A percentile compares a stretch with the other conserved stretches of the same genome.
These are phyloP conservation scores for Mormyrus proboscirostris DNA, from an alignment of 2,797 vertebrate species.

Conservation along the genomic window DNA sequence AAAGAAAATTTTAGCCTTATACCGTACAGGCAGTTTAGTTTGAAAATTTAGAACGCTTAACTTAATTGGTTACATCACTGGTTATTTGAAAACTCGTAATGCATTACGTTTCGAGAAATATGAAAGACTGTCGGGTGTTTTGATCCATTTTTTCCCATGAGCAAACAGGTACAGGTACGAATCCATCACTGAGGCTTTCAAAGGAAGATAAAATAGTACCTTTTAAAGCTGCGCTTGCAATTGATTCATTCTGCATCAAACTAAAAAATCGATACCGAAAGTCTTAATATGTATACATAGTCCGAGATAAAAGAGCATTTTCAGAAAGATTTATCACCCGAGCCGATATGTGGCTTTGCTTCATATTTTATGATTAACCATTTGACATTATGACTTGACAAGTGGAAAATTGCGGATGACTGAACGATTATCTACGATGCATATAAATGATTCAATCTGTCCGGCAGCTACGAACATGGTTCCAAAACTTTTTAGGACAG, in stretches of 20 bases:
- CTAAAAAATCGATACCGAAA: not conserved
- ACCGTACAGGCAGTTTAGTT: not conserved
- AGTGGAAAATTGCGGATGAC: conserved; percentile 41
- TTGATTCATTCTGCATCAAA: not conserved
- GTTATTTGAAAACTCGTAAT: not conserved
- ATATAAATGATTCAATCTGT: conserved; percentile 42
- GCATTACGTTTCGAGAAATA: not conserved
- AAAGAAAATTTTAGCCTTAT: not conserved
- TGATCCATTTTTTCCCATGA: not conserved
- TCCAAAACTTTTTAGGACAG: conserved; percentile 21
- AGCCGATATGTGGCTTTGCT: conserved; percentile 26
- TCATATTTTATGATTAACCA: conserved; percentile 43
- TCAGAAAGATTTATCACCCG: conserved; percentile 36
- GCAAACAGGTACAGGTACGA: not conserved
- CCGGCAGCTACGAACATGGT: conserved; percentile 8
- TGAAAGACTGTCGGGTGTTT: not conserved
- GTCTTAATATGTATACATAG: not conserved
- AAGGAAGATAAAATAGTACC: not conserved
- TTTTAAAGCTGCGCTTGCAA: not conserved
- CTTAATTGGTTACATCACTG: not conserved
- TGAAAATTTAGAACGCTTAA: not conserved
- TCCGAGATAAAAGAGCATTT: not conserved
- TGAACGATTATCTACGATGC: conserved; percentile 33
- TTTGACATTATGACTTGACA: conserved; percentile 38
- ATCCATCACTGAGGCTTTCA: not conserved